phyloP scores from a whole-genome alignment of 2,888 invertebrate genomes.

The Trichopoda pennipes region DNA sequence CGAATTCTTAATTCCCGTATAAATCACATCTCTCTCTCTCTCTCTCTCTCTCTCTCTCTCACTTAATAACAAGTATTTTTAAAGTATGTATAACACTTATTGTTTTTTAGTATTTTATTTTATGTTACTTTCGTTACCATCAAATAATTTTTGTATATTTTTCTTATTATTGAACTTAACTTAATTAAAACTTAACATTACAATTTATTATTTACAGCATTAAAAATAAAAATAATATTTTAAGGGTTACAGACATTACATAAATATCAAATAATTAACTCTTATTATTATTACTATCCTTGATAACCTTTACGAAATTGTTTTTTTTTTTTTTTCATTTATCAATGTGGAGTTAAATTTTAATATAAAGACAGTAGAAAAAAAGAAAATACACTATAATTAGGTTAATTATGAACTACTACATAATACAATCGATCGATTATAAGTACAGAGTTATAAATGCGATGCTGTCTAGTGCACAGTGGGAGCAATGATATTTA shows the following conservation, averaged over 20 bases:
- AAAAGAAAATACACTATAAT: background rate
- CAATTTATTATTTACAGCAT: slow-evolving; percentile 56
- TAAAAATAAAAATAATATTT: slow-evolving; percentile 30
- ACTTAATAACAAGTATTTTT: too few relatives aligned
- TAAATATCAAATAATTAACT: slow-evolving; percentile 16
- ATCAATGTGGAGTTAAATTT: slow-evolving; percentile 27
- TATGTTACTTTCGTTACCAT: slow-evolving; percentile 2
- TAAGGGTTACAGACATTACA: slow-evolving; percentile 15
- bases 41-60: too few relatives aligned
- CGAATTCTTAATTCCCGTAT: too few relatives aligned
- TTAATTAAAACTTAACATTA: slow-evolving; percentile 26
- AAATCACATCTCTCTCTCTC: too few relatives aligned
- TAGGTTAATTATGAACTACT: slow-evolving; percentile 16
- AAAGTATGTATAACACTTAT: too few relatives aligned
- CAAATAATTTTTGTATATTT: background rate
- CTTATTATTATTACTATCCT: slow-evolving; percentile 2
- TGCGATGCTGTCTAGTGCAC: slow-evolving; percentile 33
- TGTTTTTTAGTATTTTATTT: background rate
- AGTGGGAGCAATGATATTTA: slow-evolving; percentile 26
- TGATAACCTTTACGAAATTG: background rate
- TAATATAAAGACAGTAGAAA: slow-evolving; percentile 7
- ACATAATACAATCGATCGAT: slow-evolving; percentile 32
- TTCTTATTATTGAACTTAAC: background rate
- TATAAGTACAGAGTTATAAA: slow-evolving; percentile 43
- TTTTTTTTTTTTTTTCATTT: background rate